Evolutionary conservation across 2,113 vertebrate species (phyloP), one percentile per base, ranked within the genome.

Genomic region (Zeus faber): DNA sequence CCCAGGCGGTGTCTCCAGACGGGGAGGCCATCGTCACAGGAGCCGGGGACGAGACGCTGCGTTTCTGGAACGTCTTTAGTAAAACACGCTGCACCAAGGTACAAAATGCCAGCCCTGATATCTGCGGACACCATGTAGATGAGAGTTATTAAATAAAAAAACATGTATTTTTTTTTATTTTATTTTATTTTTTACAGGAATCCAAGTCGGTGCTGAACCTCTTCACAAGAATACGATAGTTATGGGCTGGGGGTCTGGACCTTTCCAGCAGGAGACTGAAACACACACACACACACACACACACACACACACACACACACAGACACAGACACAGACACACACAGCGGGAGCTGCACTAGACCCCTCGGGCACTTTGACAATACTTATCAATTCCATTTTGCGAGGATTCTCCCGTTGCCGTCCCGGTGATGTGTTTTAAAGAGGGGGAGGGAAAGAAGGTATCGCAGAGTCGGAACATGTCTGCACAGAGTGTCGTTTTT

Each of bases 61-160:
- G 91, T 48, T 92, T 92, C 76, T 92, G 91, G 91, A 92, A 91
- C 23, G 88, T 92, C 72, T 92, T 92, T 78, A 92, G 89, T 65
- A 92, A 92, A 72, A 91, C 91, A 7, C 89, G 91, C 26, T 92
- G 89, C 75, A 91, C 91, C 29, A 92, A 92, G 90, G 91, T 91
- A 67, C n/a, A 45, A 35, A 3, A 24, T 18, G 16, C 17, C 24
- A 10, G 2, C 9, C 13, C 35, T 39, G 14, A n/a, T n/a, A n/a
- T n/a, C n/a, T n/a, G n/a, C n/a, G n/a, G n/a, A n/a, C n/a, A n/a
- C n/a, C n/a, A n/a, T n/a, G n/a, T n/a, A n/a, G n/a, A n/a, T n/a
- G n/a, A n/a, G n/a, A n/a, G n/a, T n/a, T n/a, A n/a, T n/a, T n/a
- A n/a, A n/a, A n/a, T n/a, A n/a, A n/a, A n/a, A n/a, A n/a, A n/a